Base-by-base conservation (phyloP, 2,113 vertebrate species). In the Neogale vison region DNA sequence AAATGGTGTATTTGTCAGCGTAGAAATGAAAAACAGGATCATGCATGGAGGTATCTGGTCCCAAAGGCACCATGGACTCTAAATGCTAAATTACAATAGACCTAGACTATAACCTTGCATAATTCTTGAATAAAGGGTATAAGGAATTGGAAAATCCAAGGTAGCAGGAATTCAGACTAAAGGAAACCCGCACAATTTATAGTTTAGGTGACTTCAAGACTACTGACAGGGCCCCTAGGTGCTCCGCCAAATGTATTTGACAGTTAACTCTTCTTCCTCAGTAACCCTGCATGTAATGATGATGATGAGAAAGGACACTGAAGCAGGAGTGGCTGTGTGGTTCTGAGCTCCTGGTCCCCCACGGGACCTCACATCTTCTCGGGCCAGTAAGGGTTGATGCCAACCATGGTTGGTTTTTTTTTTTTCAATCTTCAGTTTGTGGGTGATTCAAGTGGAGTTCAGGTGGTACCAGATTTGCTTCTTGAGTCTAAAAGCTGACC, bases 21-120 rank as follows among this genome's bases (percentile, higher is more conserved):
- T 34, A 87, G 95, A 91, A 98, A 96, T 96, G 97, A 93, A 96
- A 97, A 97, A 87, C 92, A 90, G 36, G 84, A 52, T 84, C 96
- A 91, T 3, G 61, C 77, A n/a, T 67, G 85, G 92, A 91, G 94
- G 88, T 96, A 87, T 94, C 95, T 88, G 26, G 71, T 96, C 97
- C 97, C 97, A 82, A 52, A 95, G 97, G 98, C 74, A 24, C 90
- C 50, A 23, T 80, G 94, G 77, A 94, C 84, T 86, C 8, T 93
- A 95, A 98, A 92, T 96, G 93, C 95, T 96, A 96, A 97, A 97
- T 97, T 88, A 98, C 93, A 94, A 47, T 76, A 95, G 95, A 95
- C 96, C 88, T 71, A 74, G 96, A 95, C 50, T 93, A 69, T 65
- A 93, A 92, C 90, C 82, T 85, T 87, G 67, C 57, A 72, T 96